Base-by-base conservation (phyloP, 1,140 invertebrate genomes). In the Centruroides vittatus region DNA sequence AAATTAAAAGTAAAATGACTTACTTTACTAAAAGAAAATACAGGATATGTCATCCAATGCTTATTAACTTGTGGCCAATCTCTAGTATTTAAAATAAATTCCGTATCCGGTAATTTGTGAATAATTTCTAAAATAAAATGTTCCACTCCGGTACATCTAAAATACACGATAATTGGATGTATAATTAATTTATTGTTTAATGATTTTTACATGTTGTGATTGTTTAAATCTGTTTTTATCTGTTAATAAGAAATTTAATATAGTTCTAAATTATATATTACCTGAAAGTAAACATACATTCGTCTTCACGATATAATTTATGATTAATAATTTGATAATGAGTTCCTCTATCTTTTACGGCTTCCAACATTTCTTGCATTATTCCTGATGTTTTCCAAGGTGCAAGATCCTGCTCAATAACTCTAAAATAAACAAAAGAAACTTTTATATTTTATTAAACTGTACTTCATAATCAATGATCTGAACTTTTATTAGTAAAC, bases 11-110 rank as follows among this genome's bases (percentile, higher is more conserved):
- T 23, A 23, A 23, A 36, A 57, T 69, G 71, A 41, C 41, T 41
- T 71, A 88, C 86, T 81, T 95, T 97, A 73, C 93, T 97, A 70
- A 98, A 97, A 8, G 93, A 97, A 72, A 97, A 89, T 35, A 97
- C 79, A 34, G 93, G 93, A 48, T 83, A 70, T 35, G 79, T 78
- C 65, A 78, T 73, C 3, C 80, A 78, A 75, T 80, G 84, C 66
- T 76, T 79, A 62, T 80, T 80, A 5, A 88, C 78, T 77, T 95
- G 90, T 12, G 94, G 93, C 84, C 89, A 96, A 73, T 98, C 93
- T 62, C 89, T 79, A 0, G 86, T 87, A 72, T 98, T 98, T 3
- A 98, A 75, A 47, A 93, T 77, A 55, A 97, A 75, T 72, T 97
- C 93, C 77, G 88, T 84, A 71, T 98, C 81, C 4, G 87, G 82